Evolutionary conservation across 2,888 invertebrate species (phyloP).

Genomic region (Tachina lurida): DNA sequence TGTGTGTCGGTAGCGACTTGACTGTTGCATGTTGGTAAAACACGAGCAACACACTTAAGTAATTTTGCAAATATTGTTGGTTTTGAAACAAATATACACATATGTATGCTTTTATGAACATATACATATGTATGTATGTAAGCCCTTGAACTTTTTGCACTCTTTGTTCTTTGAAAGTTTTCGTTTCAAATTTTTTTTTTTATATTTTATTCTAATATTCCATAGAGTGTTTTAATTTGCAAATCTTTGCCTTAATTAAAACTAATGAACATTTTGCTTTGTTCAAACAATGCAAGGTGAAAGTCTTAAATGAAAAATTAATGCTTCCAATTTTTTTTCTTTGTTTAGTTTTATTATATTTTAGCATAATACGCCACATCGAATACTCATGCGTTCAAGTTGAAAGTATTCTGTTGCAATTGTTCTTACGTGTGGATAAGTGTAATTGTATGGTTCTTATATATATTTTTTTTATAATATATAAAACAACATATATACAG

Average conservation of each 20-base stretch:
- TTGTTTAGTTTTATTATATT: slow-evolving; percentile 21
- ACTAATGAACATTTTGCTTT: slow-evolving; percentile 67
- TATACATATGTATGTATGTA: not conserved
- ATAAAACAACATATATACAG: not conserved
- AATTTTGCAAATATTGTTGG: slow-evolving; percentile 18
- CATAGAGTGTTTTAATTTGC: slow-evolving; percentile 11
- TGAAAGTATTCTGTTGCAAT: slow-evolving; percentile 41
- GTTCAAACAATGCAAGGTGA: slow-evolving; percentile 46
- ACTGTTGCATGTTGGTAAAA: slow-evolving; percentile 57
- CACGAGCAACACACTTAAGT: not conserved
- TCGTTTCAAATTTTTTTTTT: slow-evolving; percentile 51
- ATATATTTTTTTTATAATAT: not conserved
- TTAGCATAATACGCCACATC: slow-evolving; percentile 20
- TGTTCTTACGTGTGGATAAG: slow-evolving; percentile 31
- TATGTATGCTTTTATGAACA: too few relatives aligned
- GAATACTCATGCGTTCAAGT: slow-evolving; percentile 29
- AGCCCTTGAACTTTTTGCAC: slow-evolving; percentile 59
- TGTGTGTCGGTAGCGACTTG: not conserved
- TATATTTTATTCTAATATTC: slow-evolving; percentile 49
- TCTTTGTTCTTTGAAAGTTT: slow-evolving; percentile 6
- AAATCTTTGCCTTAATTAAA: slow-evolving; percentile 64
- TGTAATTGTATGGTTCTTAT: slow-evolving; percentile 35
- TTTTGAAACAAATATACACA: not conserved
- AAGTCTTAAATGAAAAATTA: slow-evolving; percentile 51
- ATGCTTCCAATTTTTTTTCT: not conserved